Base-by-base conservation (phyloP, 2,797 vertebrate species). In the Schizothorax lantsangensis region DNA sequence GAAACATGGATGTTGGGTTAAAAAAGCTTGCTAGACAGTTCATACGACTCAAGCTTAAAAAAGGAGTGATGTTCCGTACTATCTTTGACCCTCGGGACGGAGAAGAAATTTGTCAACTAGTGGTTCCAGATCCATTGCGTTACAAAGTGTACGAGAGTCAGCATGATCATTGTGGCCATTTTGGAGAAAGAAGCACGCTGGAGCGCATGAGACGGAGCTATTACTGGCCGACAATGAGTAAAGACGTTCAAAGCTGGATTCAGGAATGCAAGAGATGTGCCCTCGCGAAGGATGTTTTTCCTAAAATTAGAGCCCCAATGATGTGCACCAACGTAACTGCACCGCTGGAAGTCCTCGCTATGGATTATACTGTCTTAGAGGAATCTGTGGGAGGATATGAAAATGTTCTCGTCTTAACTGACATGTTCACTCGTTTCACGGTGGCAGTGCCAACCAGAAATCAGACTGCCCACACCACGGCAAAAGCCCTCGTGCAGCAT, bases 281-380 rank as follows among this genome's bases (percentile, higher is more conserved):
- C 3, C 78, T 89, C 0, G 73, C 78, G 3, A 89, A 80, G 30
- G 90, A 90, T 74, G 80, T 90, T 1, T 86, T 90, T 10, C 86
- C 84, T 2, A 74, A 12, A 3, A 89, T 45, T 6, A 4, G 19
- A 5, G 81, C 77, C 1, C 88, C 89, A 3, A 84, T 88, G 89
- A 88, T 71, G 0, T 88, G 83, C 19, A 88, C 69, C 2, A 88
- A 86, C n/a, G 30, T 88, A 0, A 54, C 74, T 14, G 82, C 79
- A n/a, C 83, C 84, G 0, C 38, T 89, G 5, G 49, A 89, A 43
- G 74, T 84, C 1, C 47, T 88, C 0, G 82, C 84, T 2, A 90
- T 90, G 82, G 89, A 90, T n/a, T 88, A 86, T 7, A 69, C 85
- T 0, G 1, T 83, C 0, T 30, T 87, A 0, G 87, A 90, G 12